Evolutionary conservation across 2,113 vertebrate genomes (phyloP), one percentile per base, ranked within the genome.

Genomic region (Vidua macroura): DNA sequence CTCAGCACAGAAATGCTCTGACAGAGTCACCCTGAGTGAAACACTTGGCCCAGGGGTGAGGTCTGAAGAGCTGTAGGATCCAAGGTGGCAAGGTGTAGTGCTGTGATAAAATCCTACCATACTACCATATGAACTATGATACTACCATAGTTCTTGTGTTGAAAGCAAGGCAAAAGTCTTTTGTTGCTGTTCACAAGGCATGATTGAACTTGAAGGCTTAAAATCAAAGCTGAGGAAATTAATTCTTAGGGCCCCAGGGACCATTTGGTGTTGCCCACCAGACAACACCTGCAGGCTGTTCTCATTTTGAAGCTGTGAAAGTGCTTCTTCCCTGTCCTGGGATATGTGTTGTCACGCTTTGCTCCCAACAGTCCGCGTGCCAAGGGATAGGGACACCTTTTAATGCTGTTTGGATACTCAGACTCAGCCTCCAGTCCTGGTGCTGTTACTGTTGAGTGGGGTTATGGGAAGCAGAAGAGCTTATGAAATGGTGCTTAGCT

Each of bases 301-400:
- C 30, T 90, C 28, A 21, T 63, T 85, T 48, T 37, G 22, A 52
- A 33, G 37, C 44, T 56, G 23, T 44, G 28, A 48, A 31, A 12
- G 11, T 62, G 33, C n/a, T 56, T 56, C 44, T 73, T 48, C 7
- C 15, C 41, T 25, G 11, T 22, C 62, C 46, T 48, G n/a, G 53
- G 17, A 66, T 80, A 19, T 0, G 1, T 30, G 49, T 18, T 55
- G 53, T 39, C 13, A 5, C 1, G 2, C 30, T 73, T 55, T 7
- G 2, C 13, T 91, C 41, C 46, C 0, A 0, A 4, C 41, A 28
- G 22, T 44, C 37, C 25, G 25, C 33, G 15, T 66, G 46, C 55
- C 46, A 77, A 41, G 24, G 28, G 37, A 25, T 79, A 52, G 55
- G 55, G 64, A 41, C 33, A 46, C 5, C 5, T 55, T 77, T 70